Base-by-base conservation (phyloP, 2,888 invertebrate genomes). In the Hedychridium roseum region DNA sequence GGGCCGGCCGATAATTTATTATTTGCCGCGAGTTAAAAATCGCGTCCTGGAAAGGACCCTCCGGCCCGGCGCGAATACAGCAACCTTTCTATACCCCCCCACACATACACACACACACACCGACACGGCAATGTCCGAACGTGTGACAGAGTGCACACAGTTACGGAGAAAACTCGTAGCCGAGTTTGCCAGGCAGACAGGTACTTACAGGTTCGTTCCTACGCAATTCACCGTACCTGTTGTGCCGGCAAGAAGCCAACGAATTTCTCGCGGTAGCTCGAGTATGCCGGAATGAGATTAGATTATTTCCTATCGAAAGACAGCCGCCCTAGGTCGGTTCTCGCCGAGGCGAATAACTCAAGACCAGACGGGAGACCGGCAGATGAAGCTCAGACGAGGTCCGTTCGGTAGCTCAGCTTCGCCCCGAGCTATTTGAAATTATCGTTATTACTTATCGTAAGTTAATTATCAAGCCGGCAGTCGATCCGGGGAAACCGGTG, bases 1-100 rank as follows among this genome's bases (percentile, higher is more conserved):
- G 54, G n/a, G 55, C 53, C 48, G 51, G 64, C 66, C 66, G 69
- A 73, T 73, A 73, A 72, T 72, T 73, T 66, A 71, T 71, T 68
- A 73, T 70, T 73, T 67, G 63, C 65, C 66, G 66, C 66, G 64
- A 71, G 68, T 71, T n/a, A 67, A 70, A 73, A 69, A 67, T 66
- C 61, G 54, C 54, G n/a, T n/a, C 56, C 53, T 50, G 59, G 58
- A 64, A 71, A 67, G 59, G 57, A 59, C 51, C 50, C 39, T 3
- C 49, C 52, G 57, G 59, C 50, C 40, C 39, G n/a, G 55, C 26
- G 43, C 23, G 17, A 28, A 41, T 12, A 11, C n/a, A 28, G 28
- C 28, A 14, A 1, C 11, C 28, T n/a, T n/a, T 28, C 5, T 11
- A 12, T 12, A n/a, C 28, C 11, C 28, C 3, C 7, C 4, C 28